phyloP scores from a whole-genome alignment of 2,113 vertebrate genomes.

The Cygnus atratus region DNA sequence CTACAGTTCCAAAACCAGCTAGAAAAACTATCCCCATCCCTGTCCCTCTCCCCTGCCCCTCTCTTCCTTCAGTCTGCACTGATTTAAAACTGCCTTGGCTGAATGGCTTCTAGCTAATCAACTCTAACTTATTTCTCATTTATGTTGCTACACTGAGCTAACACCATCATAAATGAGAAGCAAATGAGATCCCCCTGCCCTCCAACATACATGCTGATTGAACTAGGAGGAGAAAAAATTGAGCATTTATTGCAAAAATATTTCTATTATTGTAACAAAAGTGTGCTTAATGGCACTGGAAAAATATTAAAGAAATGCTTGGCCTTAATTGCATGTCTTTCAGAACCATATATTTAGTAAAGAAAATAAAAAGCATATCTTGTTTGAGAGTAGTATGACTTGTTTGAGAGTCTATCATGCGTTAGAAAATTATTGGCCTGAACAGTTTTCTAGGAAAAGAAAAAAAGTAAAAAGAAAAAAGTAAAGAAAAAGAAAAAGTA shows the following conservation, averaged over 20 bases:
- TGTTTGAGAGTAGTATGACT: neutral
- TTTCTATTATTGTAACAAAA: neutral
- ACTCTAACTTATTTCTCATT: neutral
- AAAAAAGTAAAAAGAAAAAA: too few relatives aligned
- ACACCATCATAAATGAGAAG: neutral
- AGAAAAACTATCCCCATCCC: too few relatives aligned
- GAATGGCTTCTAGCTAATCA: neutral
- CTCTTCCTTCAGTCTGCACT: neutral
- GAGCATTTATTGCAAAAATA: neutral
- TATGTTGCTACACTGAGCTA: neutral
- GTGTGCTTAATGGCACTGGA: neutral
- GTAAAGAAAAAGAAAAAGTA: too few relatives aligned
- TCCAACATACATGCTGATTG: neutral
- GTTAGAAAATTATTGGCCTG: neutral
- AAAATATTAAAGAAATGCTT: neutral
- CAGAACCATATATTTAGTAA: neutral
- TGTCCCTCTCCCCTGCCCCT: too few relatives aligned
- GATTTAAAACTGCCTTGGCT: neutral
- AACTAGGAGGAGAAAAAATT: neutral
- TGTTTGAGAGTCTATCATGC: neutral
- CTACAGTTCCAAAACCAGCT: neutral
- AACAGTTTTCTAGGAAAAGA: neutral
- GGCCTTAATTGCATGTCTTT: neutral
- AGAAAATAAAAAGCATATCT: neutral
- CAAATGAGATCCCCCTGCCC: neutral